phyloP scores from a whole-genome alignment of 2,888 invertebrate genomes.

The Synanthedon myopaeformis region DNA sequence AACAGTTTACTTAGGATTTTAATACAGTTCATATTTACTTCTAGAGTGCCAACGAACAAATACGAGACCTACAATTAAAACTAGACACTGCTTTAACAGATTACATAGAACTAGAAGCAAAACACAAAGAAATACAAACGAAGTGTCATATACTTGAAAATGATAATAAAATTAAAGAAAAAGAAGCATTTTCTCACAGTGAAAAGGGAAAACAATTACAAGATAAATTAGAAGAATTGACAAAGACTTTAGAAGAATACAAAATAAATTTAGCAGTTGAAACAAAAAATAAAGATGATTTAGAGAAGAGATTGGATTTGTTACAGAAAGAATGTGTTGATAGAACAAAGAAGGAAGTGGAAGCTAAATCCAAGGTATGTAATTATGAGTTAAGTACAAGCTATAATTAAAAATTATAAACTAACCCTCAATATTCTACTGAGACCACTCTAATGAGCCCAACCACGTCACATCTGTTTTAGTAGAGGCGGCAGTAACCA shows the following conservation, averaged over 20 bases:
- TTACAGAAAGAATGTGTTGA: slow-evolving; percentile 42
- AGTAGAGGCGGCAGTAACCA: no score
- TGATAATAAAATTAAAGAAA: slow-evolving; percentile 42
- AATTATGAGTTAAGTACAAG: background rate
- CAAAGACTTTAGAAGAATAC: slow-evolving; percentile 33
- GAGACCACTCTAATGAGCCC: no score
- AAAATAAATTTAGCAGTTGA: slow-evolving; percentile 43
- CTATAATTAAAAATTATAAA: no score
- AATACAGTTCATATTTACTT: slow-evolving; percentile 3
- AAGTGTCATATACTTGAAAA: slow-evolving; percentile 27
- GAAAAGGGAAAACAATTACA: slow-evolving; percentile 42
- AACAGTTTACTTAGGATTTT: no score
- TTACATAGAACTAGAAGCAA: slow-evolving; percentile 60
- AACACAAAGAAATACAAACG: slow-evolving; percentile 33
- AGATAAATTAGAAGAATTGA: slow-evolving; percentile 26
- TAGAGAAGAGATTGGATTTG: slow-evolving; percentile 31
- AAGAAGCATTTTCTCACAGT: slow-evolving; percentile 55
- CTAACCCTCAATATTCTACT: no score
- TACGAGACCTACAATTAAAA: slow-evolving; percentile 67
- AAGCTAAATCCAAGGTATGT: slow-evolving; percentile 53
- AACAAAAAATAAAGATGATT: slow-evolving; percentile 40
- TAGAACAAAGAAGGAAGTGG: slow-evolving; percentile 43
- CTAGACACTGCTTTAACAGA: slow-evolving; percentile 62
- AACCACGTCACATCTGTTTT: no score
- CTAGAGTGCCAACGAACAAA: slow-evolving; percentile 56